A percentile compares a stretch with the other conserved stretches of the same genome.
phyloP scores from a whole-genome alignment of 1,140 invertebrate genomes.

The Nasonia vitripennis region DNA sequence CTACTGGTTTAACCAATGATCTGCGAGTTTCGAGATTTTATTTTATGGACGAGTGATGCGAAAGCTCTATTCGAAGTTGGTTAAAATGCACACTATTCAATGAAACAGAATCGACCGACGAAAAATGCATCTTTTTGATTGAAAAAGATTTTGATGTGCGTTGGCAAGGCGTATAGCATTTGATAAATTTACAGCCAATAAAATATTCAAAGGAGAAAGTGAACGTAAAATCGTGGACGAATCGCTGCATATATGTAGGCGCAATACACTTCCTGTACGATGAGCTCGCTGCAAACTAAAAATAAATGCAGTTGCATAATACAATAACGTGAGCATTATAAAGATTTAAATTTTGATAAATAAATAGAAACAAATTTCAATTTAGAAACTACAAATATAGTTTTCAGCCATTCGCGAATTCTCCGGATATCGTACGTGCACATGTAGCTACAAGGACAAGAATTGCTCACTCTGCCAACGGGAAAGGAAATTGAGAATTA shows the following conservation, averaged over 20 bases:
- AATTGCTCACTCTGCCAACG: background rate
- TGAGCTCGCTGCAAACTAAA: background rate
- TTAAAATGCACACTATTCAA: no score
- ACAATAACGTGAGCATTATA: no score
- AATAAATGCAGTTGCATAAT: no score
- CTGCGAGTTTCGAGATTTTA: no score
- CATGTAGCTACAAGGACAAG: background rate
- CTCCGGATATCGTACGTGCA: background rate
- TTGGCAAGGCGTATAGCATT: background rate
- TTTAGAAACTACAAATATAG: no score
- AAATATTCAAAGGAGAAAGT: conserved; percentile 16
- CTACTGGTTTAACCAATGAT: no score
- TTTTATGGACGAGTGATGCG: no score
- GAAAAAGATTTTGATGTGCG: background rate
- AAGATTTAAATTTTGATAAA: no score
- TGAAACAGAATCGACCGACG: no score
- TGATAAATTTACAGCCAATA: conserved; percentile 10
- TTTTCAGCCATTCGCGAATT: background rate
- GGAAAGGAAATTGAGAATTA: conserved; percentile 59
- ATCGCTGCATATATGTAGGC: background rate
- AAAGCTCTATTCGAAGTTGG: no score
- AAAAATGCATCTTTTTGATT: no score
- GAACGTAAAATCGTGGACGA: background rate
- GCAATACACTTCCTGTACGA: background rate
- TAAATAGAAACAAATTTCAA: no score